Evolutionary conservation across 2,113 vertebrate genomes (phyloP).

Genomic region (Dipodomys merriami): DNA sequence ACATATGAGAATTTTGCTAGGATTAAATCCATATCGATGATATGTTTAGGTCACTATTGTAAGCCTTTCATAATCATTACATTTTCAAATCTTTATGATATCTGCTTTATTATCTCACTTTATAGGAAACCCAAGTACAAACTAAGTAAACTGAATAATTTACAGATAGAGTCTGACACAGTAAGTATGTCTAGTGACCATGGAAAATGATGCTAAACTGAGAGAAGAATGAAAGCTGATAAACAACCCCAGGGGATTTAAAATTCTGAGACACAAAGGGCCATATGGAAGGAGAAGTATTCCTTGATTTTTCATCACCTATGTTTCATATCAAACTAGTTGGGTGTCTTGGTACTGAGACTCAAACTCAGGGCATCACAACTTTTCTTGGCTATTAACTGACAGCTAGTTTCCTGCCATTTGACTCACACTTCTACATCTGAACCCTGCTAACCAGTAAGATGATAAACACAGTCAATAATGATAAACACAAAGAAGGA

Average conservation of each 20-base stretch:
- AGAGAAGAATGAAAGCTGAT: too few species aligned
- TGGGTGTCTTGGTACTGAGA: background rate
- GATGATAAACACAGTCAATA: too few species aligned
- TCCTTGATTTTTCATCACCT: background rate
- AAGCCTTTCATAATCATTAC: background rate
- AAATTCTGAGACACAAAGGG: background rate
- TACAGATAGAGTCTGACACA: too few species aligned
- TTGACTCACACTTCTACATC: too few species aligned
- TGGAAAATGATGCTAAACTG: too few species aligned
- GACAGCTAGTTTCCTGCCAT: background rate
- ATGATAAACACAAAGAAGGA: background rate
- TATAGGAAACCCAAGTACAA: constrained; percentile 25
- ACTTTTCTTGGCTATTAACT: too few species aligned
- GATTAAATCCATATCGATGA: background rate
- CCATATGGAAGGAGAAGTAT: background rate
- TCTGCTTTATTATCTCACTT: background rate
- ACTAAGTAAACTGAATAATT: background rate
- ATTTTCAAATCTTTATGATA: constrained; percentile 15
- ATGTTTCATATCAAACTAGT: background rate
- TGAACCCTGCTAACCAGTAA: background rate
- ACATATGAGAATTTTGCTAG: background rate
- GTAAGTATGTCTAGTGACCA: too few species aligned
- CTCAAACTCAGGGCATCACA: too few species aligned
- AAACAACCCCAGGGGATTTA: background rate
- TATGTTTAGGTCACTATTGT: background rate